These are phyloP conservation scores for Strigamia crassipes DNA, from an alignment of 2,888 invertebrate species.

Conservation along the genomic window DNA sequence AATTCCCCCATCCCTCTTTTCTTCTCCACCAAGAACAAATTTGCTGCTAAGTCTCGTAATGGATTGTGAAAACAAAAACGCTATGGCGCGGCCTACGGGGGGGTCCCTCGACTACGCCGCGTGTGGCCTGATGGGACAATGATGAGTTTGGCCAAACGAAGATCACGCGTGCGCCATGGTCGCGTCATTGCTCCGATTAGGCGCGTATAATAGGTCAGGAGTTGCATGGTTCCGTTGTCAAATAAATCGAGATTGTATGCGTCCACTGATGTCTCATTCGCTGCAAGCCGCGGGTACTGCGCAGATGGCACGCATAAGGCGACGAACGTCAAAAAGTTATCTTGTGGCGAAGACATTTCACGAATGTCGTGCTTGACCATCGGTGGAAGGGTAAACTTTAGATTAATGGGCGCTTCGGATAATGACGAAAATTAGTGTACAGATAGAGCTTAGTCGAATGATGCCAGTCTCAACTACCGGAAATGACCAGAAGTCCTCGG, in stretches of 20 bases:
- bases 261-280: slow-evolving; percentile 1
- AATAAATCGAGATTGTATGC: neutral
- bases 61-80: slow-evolving; percentile 37
- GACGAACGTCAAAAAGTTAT: neutral
- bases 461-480: too few relatives aligned
- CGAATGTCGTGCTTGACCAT: too few relatives aligned
- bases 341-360: neutral
- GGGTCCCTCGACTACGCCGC: slow-evolving; percentile 17
- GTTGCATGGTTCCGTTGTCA: neutral
- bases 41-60: slow-evolving; percentile 37
- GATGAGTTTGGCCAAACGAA: slow-evolving; percentile 9
- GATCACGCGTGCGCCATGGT: slow-evolving; percentile 1
- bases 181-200: slow-evolving; percentile 28
- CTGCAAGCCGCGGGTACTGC: neutral
- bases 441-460: too few relatives aligned
- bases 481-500: too few relatives aligned
- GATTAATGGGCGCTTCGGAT: too few relatives aligned
- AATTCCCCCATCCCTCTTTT: neutral
- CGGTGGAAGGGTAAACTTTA: too few relatives aligned
- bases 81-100: neutral
- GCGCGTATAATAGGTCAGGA: slow-evolving; percentile 13
- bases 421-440: too few relatives aligned
- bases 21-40: slow-evolving; percentile 13
- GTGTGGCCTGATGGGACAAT: slow-evolving; percentile 34
- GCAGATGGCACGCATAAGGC: neutral